Conservation (phyloP, 2,113 vertebrate species). For the Gallinago jamesoni region DNA sequence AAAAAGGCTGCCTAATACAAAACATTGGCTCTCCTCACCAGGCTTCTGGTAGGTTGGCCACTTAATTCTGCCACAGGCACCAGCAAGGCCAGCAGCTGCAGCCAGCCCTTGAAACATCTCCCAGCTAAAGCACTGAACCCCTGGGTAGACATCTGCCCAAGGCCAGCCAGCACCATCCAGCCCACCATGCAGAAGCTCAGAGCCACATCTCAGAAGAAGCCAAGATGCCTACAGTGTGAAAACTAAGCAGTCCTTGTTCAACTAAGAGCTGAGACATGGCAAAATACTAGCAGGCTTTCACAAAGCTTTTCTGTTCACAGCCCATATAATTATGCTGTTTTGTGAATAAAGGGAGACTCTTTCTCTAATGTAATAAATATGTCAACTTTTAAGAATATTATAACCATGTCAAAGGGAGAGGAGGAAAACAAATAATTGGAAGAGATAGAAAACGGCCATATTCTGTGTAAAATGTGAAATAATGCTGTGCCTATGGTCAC, state of each 20-base stretch:
- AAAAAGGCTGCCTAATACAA: not conserved
- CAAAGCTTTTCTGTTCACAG: not conserved
- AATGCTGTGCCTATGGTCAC: not conserved
- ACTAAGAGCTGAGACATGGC: not conserved
- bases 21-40: not conserved
- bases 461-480: not conserved
- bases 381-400: not conserved
- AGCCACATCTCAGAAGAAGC: not conserved
- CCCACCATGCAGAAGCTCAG: not conserved
- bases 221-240: not conserved
- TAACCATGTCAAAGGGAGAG: not conserved
- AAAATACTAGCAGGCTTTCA: not conserved
- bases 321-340: not conserved
- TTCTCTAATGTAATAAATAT: not conserved
- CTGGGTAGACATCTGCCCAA: fast-evolving
- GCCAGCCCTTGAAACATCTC: not conserved
- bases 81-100: not conserved
- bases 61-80: not conserved
- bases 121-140: not conserved
- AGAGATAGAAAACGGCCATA: not conserved
- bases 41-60: not conserved
- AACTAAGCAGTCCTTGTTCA: not conserved
- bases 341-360: not conserved
- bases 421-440: not conserved
- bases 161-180: not conserved